These are phyloP conservation scores for Allobates femoralis DNA, from an alignment of 2,797 vertebrate species.

Conservation along the genomic window DNA sequence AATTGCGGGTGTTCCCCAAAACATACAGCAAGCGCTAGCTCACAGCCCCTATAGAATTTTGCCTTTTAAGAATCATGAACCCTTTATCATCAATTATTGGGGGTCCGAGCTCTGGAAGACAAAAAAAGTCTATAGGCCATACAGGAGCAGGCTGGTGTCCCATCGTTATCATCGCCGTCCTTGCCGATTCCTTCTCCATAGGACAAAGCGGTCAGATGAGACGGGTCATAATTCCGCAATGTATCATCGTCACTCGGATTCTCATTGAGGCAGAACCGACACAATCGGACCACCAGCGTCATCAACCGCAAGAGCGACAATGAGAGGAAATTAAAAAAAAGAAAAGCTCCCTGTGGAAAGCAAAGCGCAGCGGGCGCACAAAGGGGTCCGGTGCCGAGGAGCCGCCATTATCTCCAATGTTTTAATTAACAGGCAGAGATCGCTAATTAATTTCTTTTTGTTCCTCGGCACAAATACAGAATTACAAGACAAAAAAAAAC, in stretches of 20 bases:
- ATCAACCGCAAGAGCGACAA: neutral
- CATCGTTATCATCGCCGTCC: neutral
- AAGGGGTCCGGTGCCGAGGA: neutral
- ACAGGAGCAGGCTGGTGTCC: neutral
- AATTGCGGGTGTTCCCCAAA: too few species aligned
- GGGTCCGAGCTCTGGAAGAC: too few species aligned
- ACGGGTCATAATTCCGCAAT: neutral
- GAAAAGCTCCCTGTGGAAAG: conserved; percentile 16
- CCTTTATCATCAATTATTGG: too few species aligned
- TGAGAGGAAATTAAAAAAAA: conserved; percentile 7
- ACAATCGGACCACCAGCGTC: neutral
- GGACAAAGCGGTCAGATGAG: neutral
- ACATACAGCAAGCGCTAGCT: too few species aligned
- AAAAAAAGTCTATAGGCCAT: neutral
- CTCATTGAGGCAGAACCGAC: neutral
- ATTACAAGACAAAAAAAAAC: conserved; percentile 21
- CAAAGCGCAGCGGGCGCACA: neutral
- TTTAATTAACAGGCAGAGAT: conserved; percentile 38
- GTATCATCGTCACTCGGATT: neutral
- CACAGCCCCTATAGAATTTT: too few species aligned
- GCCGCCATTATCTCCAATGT: conserved; percentile 28
- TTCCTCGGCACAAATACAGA: conserved; percentile 28
- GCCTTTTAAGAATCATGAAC: too few species aligned
- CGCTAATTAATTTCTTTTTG: conserved; percentile 39
- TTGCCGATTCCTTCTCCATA: neutral